Percentiles rank a stretch among this genome's conserved stretches.
phyloP scores from a whole-genome alignment of 2,888 invertebrate genomes.

The Leptopilina myrica region DNA sequence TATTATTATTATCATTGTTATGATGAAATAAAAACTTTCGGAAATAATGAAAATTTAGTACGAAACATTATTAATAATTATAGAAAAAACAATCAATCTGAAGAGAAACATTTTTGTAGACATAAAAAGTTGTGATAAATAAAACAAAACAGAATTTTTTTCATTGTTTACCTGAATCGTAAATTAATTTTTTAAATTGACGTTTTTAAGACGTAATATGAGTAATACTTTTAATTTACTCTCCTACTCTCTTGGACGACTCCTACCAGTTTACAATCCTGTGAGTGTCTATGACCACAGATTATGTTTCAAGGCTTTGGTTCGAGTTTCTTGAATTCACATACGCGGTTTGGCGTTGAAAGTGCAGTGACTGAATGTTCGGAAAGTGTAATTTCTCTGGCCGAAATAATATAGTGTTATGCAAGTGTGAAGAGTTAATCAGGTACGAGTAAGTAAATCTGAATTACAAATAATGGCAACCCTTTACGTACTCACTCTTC shows the following conservation, averaged over 20 bases:
- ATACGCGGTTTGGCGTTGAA: conserved; percentile 42
- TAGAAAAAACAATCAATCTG: too few species aligned
- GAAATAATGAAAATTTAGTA: too few species aligned
- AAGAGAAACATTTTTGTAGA: too few species aligned
- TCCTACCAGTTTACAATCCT: conserved; percentile 11
- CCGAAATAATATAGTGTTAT: conserved; percentile 26
- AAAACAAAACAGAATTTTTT: too few species aligned
- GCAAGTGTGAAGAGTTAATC: conserved; percentile 62
- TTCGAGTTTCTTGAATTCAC: conserved; percentile 53
- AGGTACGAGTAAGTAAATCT: conserved; percentile 60
- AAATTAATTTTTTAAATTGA: too few species aligned
- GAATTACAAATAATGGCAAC: conserved; percentile 52
- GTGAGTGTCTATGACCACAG: conserved; percentile 45
- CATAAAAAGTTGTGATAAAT: too few species aligned
- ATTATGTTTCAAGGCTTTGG: conserved; percentile 59
- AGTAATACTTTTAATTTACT: not conserved
- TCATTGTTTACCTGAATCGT: too few species aligned
- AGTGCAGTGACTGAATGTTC: conserved; percentile 47
- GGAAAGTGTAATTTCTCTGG: conserved; percentile 51
- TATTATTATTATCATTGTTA: too few species aligned
- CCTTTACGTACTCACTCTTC: conserved; percentile 24
- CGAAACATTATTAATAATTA: too few species aligned
- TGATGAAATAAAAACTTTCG: too few species aligned
- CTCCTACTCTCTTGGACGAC: not conserved
- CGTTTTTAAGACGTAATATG: too few species aligned